Percentiles rank a stretch among this genome's conserved stretches.
Conservation (phyloP, 2,797 vertebrate genomes). For the Mormyrops attenuatus region DNA sequence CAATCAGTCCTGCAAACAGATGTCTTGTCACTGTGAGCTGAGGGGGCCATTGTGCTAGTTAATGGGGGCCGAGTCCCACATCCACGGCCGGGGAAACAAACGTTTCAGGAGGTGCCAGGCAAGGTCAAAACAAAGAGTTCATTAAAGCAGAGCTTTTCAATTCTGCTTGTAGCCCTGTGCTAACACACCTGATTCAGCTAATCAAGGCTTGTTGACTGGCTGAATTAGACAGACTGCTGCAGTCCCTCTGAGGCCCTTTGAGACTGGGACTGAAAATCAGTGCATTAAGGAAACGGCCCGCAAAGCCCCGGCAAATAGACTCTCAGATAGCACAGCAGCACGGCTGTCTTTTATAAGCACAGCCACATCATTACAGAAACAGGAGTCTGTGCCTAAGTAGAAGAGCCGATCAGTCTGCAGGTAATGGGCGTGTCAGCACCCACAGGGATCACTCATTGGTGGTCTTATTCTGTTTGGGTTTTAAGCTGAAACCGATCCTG, state of each 20-base stretch:
- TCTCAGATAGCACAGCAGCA: background rate
- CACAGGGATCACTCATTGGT: background rate
- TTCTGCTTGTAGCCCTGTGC: slow-evolving; percentile 5
- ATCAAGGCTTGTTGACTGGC: slow-evolving; percentile 8
- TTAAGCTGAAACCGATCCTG: background rate
- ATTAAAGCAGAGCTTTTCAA: slow-evolving; percentile 8
- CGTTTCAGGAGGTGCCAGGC: background rate
- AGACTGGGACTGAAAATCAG: background rate
- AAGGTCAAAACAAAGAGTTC: slow-evolving; percentile 6
- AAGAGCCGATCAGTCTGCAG: background rate
- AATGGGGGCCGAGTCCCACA: background rate
- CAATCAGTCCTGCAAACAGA: slow-evolving; percentile 14
- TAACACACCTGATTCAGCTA: slow-evolving; percentile 12
- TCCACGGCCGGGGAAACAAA: background rate
- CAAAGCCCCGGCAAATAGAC: background rate
- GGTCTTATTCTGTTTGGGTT: background rate
- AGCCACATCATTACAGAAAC: background rate
- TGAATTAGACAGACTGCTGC: slow-evolving; percentile 5
- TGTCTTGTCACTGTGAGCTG: slow-evolving; percentile 1
- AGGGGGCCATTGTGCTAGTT: background rate
- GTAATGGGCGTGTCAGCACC: background rate
- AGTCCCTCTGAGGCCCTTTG: background rate
- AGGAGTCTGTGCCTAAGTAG: background rate
- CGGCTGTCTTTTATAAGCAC: background rate
- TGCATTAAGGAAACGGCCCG: background rate